Evolutionary conservation across 2,888 invertebrate genomes (phyloP), one percentile per base, ranked within the genome.

Genomic region (Ochropleura leucogaster): DNA sequence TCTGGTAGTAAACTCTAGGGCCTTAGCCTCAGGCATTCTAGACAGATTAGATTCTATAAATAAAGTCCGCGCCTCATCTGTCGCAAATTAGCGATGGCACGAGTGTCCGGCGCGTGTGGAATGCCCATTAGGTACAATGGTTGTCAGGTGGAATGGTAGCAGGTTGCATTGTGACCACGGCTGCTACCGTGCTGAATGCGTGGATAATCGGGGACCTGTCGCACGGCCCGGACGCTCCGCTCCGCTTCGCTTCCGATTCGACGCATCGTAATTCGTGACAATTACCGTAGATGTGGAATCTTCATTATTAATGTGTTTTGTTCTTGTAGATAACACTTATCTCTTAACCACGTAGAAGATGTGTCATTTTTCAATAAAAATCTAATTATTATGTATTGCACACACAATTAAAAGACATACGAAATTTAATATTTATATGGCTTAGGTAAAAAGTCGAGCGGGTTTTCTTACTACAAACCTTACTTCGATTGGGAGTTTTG

Each of bases 201-300:
- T 95, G 88, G 91, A 94, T 93, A 96, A 96, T 96, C 93, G 92
- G 92, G 83, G 94, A 95, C 95, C 95, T 95, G 96, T 96, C 96
- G 94, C 96, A 96, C 96, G 96, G 94, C 93, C 94, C 88, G 89
- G 80, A 82, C 84, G 75, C 85, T 88, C 79, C 84, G 82, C 85
- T 88, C 77, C 74, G 77, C 73, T 76, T 79, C 89, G 89, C 88
- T 90, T 70, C 87, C 88, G 86, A 89, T 89, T 89, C 89, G 87
- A 88, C 82, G 85, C 84, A 85, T 89, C 90, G 90, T 92, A 90
- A 90, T 90, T 90, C 89, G 90, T 90, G 88, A 85, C 87, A 76
- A 77, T 87, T 87, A 79, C 79, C 64, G 59, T 65, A 66, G 85
- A 84, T 85, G 83, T 83, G 81, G 77, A 82, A 78, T 75, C 75